Conservation (phyloP, 2,113 vertebrate species). For the Etheostoma spectabile region DNA sequence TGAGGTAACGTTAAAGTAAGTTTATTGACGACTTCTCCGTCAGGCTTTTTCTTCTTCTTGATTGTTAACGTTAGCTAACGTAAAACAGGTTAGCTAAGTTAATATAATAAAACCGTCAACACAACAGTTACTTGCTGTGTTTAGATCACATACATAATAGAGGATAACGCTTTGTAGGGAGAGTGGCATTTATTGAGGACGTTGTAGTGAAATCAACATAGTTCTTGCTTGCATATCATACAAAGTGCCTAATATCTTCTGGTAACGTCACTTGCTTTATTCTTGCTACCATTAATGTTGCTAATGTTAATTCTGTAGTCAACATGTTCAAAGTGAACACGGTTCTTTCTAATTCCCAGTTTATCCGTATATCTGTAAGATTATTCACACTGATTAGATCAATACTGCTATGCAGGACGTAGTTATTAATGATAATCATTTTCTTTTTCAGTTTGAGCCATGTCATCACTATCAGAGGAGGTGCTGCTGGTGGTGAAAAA, state of each 20-base stretch:
- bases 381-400: background rate
- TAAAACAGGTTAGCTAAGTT: constrained; percentile 57
- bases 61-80: constrained; percentile 68
- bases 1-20: constrained; percentile 75
- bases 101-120: constrained; percentile 18
- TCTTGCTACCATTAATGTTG: background rate
- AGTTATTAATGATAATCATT: background rate
- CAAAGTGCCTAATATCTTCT: background rate
- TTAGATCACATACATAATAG: background rate
- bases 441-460: constrained; percentile 67
- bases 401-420: background rate
- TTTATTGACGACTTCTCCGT: constrained; percentile 63
- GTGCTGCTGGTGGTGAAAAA: constrained; percentile 96
- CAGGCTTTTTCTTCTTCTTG: constrained; percentile 45
- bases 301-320: background rate
- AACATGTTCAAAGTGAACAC: background rate
- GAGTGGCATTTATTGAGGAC: background rate
- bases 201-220: background rate
- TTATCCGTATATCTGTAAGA: background rate
- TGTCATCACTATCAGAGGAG: constrained; percentile 98
- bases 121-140: background rate
- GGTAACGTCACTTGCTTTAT: background rate
- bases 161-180: background rate
- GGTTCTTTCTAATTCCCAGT: background rate
- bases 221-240: background rate